Percentiles rank a stretch among this genome's conserved stretches.
Conservation (phyloP, 1,140 invertebrate genomes). For the Eumaeus atala region DNA sequence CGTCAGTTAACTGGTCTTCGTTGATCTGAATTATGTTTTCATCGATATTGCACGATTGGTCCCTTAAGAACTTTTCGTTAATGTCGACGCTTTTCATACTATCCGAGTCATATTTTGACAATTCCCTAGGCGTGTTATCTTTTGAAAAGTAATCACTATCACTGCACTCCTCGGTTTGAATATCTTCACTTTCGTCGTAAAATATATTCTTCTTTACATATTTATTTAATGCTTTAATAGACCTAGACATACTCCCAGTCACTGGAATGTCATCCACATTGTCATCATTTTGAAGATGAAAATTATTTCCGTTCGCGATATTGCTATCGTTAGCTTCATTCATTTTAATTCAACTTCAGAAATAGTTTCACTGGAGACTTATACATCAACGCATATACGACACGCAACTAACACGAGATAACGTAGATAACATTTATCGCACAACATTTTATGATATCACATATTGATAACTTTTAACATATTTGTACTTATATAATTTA, state of each 20-base stretch:
- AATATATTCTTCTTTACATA: slow-evolving; percentile 62
- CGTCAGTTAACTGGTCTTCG: slow-evolving; percentile 42
- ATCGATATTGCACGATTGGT: not conserved
- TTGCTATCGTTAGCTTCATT: slow-evolving; percentile 27
- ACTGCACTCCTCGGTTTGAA: slow-evolving; percentile 25
- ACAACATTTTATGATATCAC: slow-evolving; percentile 38
- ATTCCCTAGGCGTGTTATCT: slow-evolving; percentile 56
- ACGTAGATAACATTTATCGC: slow-evolving; percentile 45
- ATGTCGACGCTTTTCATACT: slow-evolving; percentile 41
- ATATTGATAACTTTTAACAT: slow-evolving; percentile 33
- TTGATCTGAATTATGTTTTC: not conserved
- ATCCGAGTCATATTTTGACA: slow-evolving; percentile 52
- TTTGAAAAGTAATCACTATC: slow-evolving; percentile 61
- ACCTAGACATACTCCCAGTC: slow-evolving; percentile 53
- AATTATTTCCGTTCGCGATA: not conserved
- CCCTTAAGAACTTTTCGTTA: slow-evolving; percentile 20
- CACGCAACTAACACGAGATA: slow-evolving; percentile 38
- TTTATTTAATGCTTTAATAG: slow-evolving; percentile 51
- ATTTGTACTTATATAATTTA: slow-evolving; percentile 15
- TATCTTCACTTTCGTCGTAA: slow-evolving; percentile 44
- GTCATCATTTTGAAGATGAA: slow-evolving; percentile 30
- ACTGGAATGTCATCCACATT: slow-evolving; percentile 46
- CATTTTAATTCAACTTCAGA: slow-evolving; percentile 38
- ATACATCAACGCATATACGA: slow-evolving; percentile 28
- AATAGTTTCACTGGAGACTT: slow-evolving; percentile 30